Conservation (phyloP, 2,888 invertebrate species). For the Sinhomidia bicolor region DNA sequence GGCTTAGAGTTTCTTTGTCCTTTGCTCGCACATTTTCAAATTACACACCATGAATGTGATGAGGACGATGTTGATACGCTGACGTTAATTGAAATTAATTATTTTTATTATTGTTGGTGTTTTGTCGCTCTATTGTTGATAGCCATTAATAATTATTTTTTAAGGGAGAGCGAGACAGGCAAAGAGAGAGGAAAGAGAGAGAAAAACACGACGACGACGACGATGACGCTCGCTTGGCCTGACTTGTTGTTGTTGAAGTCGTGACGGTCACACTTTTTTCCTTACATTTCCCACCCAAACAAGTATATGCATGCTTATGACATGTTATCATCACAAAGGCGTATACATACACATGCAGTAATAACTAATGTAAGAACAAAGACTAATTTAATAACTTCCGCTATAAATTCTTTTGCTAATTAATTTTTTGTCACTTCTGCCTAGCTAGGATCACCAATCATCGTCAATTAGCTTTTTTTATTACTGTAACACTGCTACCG, state of each 20-base stretch:
- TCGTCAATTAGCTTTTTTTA: slow-evolving; percentile 47
- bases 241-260: background rate
- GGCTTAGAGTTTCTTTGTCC: background rate
- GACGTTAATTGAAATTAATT: slow-evolving; percentile 71
- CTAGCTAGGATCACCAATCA: slow-evolving; percentile 46
- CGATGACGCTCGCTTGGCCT: background rate
- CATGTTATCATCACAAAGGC: background rate
- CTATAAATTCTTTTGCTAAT: slow-evolving; percentile 52
- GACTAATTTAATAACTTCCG: slow-evolving; percentile 62
- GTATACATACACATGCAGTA: background rate
- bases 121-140: slow-evolving; percentile 46
- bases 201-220: background rate
- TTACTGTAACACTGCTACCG: background rate
- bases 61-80: slow-evolving; percentile 35
- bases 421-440: slow-evolving; percentile 56
- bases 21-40: slow-evolving; percentile 18
- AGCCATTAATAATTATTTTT: slow-evolving; percentile 40
- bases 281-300: background rate
- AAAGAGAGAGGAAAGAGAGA: too few species aligned
- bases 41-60: background rate
- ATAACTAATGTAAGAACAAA: slow-evolving; percentile 23
- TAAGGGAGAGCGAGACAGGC: slow-evolving; percentile 33
- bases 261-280: slow-evolving; percentile 38
- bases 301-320: background rate
- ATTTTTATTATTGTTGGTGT: slow-evolving; percentile 49